phyloP scores from a whole-genome alignment of 1,140 invertebrate species.

The Drosophila pseudoananassae region DNA sequence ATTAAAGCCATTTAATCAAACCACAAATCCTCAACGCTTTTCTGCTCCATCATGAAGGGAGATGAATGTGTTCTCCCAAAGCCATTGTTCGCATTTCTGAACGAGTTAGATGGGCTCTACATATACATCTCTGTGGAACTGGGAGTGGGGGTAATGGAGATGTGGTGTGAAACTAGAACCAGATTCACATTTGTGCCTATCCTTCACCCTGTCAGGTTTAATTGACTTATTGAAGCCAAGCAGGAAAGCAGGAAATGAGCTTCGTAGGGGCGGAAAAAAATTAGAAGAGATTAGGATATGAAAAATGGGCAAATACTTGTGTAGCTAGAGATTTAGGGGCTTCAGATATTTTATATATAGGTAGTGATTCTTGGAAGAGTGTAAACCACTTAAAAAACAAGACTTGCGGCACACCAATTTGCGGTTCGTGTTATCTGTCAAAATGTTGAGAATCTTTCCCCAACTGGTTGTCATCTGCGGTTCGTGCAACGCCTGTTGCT shows the following conservation, averaged over 20 bases:
- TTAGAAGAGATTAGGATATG: background rate
- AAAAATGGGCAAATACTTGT: background rate
- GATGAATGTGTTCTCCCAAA: slow-evolving; percentile 20
- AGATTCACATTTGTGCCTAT: slow-evolving; percentile 38
- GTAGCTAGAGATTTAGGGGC: background rate
- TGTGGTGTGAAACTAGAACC: slow-evolving; percentile 15
- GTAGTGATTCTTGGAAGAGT: background rate
- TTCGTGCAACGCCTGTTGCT: slow-evolving; percentile 66
- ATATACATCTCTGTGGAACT: background rate
- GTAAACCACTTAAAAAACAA: background rate
- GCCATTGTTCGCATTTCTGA: slow-evolving; percentile 21
- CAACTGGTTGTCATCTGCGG: slow-evolving; percentile 34
- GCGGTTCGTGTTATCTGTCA: slow-evolving; percentile 34
- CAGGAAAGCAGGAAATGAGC: slow-evolving; percentile 4
- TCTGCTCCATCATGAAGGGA: slow-evolving; percentile 30
- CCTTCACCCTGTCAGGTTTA: slow-evolving; percentile 39
- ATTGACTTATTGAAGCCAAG: slow-evolving; percentile 45
- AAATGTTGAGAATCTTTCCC: slow-evolving; percentile 31
- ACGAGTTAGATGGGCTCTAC: slow-evolving; percentile 9
- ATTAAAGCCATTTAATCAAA: slow-evolving; percentile 12
- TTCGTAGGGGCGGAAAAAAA: background rate
- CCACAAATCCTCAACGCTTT: slow-evolving; percentile 9
- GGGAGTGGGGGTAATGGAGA: slow-evolving; percentile 7
- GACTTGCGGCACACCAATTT: slow-evolving; percentile 2
- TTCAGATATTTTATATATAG: too few species aligned